A percentile compares a stretch with the other conserved stretches of the same genome.
Conservation (phyloP, 2,888 invertebrate genomes). For the Amphipyra berbera region DNA sequence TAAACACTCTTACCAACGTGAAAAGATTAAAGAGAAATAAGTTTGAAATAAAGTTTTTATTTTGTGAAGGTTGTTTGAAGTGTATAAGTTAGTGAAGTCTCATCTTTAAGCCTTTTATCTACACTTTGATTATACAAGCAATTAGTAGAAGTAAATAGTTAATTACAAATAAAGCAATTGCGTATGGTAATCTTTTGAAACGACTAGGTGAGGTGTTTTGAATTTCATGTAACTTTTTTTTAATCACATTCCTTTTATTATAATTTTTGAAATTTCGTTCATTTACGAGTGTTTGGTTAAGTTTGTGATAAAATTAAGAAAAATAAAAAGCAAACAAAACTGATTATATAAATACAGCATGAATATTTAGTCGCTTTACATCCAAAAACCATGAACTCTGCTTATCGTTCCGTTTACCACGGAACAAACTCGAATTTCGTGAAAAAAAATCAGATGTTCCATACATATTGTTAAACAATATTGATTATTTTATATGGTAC, state of each 20-base stretch:
- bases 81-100: not conserved
- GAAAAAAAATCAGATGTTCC: too few relatives aligned
- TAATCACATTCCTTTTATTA: not conserved
- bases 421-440: too few relatives aligned
- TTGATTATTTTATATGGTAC: too few relatives aligned
- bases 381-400: too few relatives aligned
- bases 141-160: constrained; percentile 7
- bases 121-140: constrained; percentile 4
- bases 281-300: too few relatives aligned
- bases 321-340: too few relatives aligned
- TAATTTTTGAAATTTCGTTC: not conserved
- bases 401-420: too few relatives aligned
- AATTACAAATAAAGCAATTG: constrained; percentile 4
- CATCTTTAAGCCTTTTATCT: not conserved
- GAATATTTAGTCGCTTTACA: too few relatives aligned
- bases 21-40: constrained; percentile 6
- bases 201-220: not conserved
- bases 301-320: too few relatives aligned
- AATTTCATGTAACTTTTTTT: not conserved
- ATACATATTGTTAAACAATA: too few relatives aligned
- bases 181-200: not conserved
- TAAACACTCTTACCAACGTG: not conserved
- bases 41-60: constrained; percentile 6
- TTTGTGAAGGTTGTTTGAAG: not conserved
- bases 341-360: too few relatives aligned